These are phyloP conservation scores for Tetrapedia diversipes DNA, from an alignment of 2,888 invertebrate species.

Conservation along the genomic window DNA sequence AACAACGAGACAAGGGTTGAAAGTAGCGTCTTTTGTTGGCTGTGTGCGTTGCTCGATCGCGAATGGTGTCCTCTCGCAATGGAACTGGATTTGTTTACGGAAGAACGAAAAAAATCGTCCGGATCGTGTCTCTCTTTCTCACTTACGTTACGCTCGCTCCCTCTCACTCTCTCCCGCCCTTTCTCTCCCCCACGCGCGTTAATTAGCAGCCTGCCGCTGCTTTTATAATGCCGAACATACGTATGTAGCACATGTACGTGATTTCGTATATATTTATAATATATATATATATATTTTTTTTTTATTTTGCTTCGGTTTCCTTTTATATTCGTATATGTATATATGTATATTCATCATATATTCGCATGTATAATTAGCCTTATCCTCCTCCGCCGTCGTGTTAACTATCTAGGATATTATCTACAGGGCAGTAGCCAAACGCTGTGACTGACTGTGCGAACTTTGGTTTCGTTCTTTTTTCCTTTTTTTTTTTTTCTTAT, in stretches of 20 bases:
- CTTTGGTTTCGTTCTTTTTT: slow-evolving; percentile 8
- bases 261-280: slow-evolving; percentile 58
- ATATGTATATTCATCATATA: slow-evolving; percentile 65
- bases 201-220: slow-evolving; percentile 61
- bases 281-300: slow-evolving; percentile 52
- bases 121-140: slow-evolving; percentile 49
- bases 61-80: slow-evolving; percentile 48
- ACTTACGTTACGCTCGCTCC: slow-evolving; percentile 22
- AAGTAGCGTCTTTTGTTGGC: not conserved
- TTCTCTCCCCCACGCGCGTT: slow-evolving; percentile 30
- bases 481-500: not conserved
- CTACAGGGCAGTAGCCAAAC: slow-evolving; percentile 78
- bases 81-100: slow-evolving; percentile 42
- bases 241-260: slow-evolving; percentile 55
- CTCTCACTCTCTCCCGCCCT: slow-evolving; percentile 27
- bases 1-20: slow-evolving; percentile 24
- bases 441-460: slow-evolving; percentile 73
- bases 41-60: slow-evolving; percentile 24
- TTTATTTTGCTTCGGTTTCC: slow-evolving; percentile 19
- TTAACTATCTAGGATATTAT: slow-evolving; percentile 74
- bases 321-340: slow-evolving; percentile 60
- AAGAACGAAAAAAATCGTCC: slow-evolving; percentile 49
- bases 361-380: slow-evolving; percentile 63
- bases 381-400: slow-evolving; percentile 60
- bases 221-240: slow-evolving; percentile 55